Conservation (phyloP, 2,113 vertebrate genomes). For the Nansenia antarctica region DNA sequence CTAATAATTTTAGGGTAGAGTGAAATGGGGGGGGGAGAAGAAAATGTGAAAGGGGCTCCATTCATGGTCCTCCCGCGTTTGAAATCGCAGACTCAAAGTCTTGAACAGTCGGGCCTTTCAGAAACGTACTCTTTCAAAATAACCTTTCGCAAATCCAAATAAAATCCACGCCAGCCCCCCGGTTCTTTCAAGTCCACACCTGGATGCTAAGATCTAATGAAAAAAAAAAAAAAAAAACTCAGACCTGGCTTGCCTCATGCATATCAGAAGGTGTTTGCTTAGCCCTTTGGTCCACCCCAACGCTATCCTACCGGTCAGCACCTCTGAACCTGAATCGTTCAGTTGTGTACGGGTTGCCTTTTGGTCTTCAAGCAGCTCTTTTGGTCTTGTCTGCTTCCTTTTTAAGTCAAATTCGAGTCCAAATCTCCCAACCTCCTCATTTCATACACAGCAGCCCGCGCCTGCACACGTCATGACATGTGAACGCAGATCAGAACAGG, state of each 20-base stretch:
- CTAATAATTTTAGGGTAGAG: slow-evolving; percentile 36
- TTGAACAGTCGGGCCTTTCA: slow-evolving; percentile 73
- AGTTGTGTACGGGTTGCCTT: slow-evolving; percentile 43
- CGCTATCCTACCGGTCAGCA: slow-evolving; percentile 40
- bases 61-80: slow-evolving; percentile 69
- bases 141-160: slow-evolving; percentile 69
- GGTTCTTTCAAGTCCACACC: slow-evolving; percentile 77
- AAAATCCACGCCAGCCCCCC: slow-evolving; percentile 57
- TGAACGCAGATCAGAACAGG: neutral
- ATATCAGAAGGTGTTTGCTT: slow-evolving; percentile 67
- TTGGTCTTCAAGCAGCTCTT: slow-evolving; percentile 25
- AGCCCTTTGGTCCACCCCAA: slow-evolving; percentile 46
- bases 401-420: slow-evolving; percentile 25
- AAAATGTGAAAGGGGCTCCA: slow-evolving; percentile 62
- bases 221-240: slow-evolving; percentile 15
- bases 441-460: slow-evolving; percentile 10
- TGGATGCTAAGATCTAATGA: slow-evolving; percentile 66
- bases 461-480: slow-evolving; percentile 3
- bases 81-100: slow-evolving; percentile 43
- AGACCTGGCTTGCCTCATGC: slow-evolving; percentile 57
- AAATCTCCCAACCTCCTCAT: slow-evolving; percentile 1
- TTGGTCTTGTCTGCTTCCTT: slow-evolving; percentile 38
- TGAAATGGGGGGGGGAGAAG: slow-evolving; percentile 61
- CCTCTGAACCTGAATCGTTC: slow-evolving; percentile 44
- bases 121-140: slow-evolving; percentile 62